Conservation (phyloP, 2,797 vertebrate species). For the Tachyglossus aculeatus region DNA sequence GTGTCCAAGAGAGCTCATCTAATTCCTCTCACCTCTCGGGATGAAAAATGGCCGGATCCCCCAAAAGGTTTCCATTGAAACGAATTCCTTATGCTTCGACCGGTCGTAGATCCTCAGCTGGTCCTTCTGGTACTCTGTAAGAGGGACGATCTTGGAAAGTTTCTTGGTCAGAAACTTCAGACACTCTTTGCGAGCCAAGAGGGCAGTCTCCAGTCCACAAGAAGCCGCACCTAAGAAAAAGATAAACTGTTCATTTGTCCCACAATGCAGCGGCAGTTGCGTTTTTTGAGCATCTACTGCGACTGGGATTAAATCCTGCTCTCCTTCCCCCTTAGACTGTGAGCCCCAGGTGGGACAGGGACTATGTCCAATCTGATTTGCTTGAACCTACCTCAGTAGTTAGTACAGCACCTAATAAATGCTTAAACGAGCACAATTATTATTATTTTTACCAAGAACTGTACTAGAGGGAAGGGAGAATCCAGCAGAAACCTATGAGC, state of each 20-base stretch:
- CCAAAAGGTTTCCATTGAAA: conserved; percentile 84
- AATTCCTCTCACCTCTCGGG: conserved; percentile 79
- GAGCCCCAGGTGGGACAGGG: too few species aligned
- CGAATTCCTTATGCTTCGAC: conserved; percentile 77
- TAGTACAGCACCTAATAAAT: too few species aligned
- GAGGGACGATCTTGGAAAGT: conserved; percentile 75
- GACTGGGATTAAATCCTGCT: not conserved
- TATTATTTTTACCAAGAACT: too few species aligned
- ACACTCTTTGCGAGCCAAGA: conserved; percentile 82
- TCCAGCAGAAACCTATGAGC: too few species aligned
- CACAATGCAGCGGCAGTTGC: not conserved
- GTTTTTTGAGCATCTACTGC: too few species aligned
- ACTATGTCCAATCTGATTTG: too few species aligned
- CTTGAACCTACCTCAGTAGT: too few species aligned
- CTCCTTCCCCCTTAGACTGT: too few species aligned
- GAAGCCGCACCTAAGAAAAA: conserved; percentile 82
- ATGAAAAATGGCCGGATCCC: conserved; percentile 96
- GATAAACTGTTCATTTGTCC: not conserved
- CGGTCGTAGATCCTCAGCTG: conserved; percentile 87
- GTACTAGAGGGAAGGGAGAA: not conserved
- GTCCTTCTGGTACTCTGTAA: conserved; percentile 81
- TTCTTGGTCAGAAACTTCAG: conserved; percentile 82
- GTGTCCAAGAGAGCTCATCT: too few species aligned
- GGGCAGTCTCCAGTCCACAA: conserved; percentile 77
- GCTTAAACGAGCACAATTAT: too few species aligned